These are phyloP conservation scores for Drosophila parabipectinata DNA, from an alignment of 1,140 invertebrate genomes.

Conservation along the genomic window DNA sequence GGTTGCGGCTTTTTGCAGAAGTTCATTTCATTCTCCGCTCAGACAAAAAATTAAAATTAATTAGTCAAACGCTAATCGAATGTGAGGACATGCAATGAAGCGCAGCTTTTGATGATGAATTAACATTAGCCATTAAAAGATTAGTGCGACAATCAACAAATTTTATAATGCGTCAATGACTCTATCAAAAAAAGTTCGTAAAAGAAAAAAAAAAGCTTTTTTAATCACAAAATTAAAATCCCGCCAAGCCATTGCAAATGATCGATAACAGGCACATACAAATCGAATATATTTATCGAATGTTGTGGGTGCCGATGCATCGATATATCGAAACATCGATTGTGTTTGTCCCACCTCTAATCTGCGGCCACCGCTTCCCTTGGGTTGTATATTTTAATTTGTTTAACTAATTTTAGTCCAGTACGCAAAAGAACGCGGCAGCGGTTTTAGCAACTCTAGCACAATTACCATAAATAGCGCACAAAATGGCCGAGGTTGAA, in stretches of 20 bases:
- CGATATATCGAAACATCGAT: not conserved
- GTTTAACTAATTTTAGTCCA: slow-evolving; percentile 49
- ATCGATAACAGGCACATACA: not conserved
- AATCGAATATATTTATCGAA: not conserved
- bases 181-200: no score
- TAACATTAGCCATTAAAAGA: slow-evolving; percentile 24
- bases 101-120: slow-evolving; percentile 25
- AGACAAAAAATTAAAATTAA: slow-evolving; percentile 18
- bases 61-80: slow-evolving; percentile 61
- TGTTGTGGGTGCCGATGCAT: not conserved
- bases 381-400: slow-evolving; percentile 39
- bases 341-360: not conserved
- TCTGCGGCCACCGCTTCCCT: slow-evolving; percentile 23
- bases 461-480: slow-evolving; percentile 42
- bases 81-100: slow-evolving; percentile 43
- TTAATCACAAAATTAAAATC: not conserved
- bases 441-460: slow-evolving; percentile 44
- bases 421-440: slow-evolving; percentile 41
- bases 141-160: slow-evolving; percentile 1
- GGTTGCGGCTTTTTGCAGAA: slow-evolving; percentile 51
- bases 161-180: no score
- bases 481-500: slow-evolving; percentile 87
- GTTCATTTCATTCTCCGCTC: slow-evolving; percentile 36
- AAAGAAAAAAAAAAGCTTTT: not conserved
- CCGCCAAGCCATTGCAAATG: not conserved